phyloP scores from a whole-genome alignment of 2,888 invertebrate species.

The Geophilus truncorum region DNA sequence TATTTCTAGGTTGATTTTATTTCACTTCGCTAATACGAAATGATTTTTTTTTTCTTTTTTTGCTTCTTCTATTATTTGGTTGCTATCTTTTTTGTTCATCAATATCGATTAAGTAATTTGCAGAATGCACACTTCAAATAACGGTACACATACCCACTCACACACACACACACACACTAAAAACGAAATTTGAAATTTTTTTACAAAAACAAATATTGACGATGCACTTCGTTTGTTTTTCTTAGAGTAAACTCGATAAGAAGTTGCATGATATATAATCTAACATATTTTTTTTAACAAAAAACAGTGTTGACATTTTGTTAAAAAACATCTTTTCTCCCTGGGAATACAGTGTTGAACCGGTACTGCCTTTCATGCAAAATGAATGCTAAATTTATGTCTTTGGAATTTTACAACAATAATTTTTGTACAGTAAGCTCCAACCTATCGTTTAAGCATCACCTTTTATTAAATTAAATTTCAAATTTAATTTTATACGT shows the following conservation, averaged over 20 bases:
- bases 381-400: neutral
- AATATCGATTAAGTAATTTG: slow-evolving; percentile 22
- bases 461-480: neutral
- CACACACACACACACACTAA: too few relatives aligned
- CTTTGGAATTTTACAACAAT: too few relatives aligned
- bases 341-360: too few relatives aligned
- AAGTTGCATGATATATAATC: neutral
- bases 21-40: neutral
- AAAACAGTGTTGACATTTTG: neutral
- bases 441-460: too few relatives aligned
- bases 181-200: neutral
- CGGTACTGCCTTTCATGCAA: too few relatives aligned
- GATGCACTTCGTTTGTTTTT: neutral
- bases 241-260: neutral
- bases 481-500: neutral
- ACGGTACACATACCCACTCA: too few relatives aligned
- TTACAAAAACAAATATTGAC: neutral
- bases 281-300: neutral
- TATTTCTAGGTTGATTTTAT: neutral
- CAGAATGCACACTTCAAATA: neutral
- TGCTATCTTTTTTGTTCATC: neutral
- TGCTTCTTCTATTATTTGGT: neutral
- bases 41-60: neutral
- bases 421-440: too few relatives aligned
- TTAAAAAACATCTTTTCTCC: neutral